Evolutionary conservation across 2,113 vertebrate genomes (phyloP).

Genomic region (Hucho hucho): DNA sequence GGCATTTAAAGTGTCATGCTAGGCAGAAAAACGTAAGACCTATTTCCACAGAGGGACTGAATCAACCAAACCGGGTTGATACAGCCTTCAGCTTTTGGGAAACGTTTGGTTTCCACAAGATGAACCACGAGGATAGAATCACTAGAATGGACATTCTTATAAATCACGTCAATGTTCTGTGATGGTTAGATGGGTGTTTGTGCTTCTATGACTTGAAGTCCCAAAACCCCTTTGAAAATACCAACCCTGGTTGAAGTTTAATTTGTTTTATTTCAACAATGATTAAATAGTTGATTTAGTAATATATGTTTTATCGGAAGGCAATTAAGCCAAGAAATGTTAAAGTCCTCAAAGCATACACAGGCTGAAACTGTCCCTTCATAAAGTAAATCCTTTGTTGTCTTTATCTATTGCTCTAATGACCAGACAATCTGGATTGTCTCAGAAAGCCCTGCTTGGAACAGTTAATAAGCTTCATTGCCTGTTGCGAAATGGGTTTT

Average conservation of each 20-base stretch:
- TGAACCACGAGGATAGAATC: neutral
- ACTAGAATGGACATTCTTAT: neutral
- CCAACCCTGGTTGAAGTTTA: no score
- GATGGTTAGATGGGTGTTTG: no score
- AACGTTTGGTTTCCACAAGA: constrained; percentile 25
- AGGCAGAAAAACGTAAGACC: constrained; percentile 63
- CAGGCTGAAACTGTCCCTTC: neutral
- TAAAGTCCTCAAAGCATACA: neutral
- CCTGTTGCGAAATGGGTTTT: neutral
- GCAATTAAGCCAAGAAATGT: neutral
- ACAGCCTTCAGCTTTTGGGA: constrained; percentile 46
- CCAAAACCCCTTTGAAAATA: no score
- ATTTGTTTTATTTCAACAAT: no score
- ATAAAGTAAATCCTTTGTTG: neutral
- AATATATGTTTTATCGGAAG: neutral
- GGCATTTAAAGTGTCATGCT: constrained; percentile 67
- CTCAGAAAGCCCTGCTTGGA: neutral
- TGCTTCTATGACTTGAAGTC: no score
- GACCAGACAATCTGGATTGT: neutral
- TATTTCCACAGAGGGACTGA: constrained; percentile 59
- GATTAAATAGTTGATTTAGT: neutral
- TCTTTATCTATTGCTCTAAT: neutral
- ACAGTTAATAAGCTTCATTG: neutral
- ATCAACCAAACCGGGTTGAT: constrained; percentile 57
- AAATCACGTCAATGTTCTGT: constrained; percentile 2